phyloP scores from a whole-genome alignment of 2,797 vertebrate species.

The Pelochelys cantorii region DNA sequence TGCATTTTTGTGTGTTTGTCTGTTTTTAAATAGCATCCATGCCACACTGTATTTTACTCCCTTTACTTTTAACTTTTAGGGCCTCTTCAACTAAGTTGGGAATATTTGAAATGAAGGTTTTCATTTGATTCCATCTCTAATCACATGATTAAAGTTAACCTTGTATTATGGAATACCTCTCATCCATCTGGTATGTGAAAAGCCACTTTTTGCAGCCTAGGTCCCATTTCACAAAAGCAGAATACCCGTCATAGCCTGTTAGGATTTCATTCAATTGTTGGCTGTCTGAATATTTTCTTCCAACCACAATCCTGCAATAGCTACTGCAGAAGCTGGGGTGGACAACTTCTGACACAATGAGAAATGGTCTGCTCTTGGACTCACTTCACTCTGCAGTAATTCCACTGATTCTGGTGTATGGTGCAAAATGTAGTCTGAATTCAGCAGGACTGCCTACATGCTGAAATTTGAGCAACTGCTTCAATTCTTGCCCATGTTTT shows the following conservation, averaged over 20 bases:
- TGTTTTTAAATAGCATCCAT: not conserved
- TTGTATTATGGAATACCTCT: not conserved
- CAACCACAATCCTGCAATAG: not conserved
- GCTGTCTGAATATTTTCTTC: not conserved
- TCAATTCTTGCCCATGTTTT: not conserved
- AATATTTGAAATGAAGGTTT: not conserved
- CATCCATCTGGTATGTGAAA: not conserved
- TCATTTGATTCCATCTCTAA: not conserved
- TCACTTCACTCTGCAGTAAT: not conserved
- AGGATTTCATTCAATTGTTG: too few relatives aligned
- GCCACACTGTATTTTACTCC: not conserved
- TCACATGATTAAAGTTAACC: not conserved
- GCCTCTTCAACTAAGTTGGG: not conserved
- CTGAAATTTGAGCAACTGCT: not conserved
- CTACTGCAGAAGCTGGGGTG: not conserved
- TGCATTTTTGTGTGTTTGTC: not conserved
- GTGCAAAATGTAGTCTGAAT: not conserved
- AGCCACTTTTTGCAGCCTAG: not conserved
- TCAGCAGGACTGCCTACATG: not conserved
- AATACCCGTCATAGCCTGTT: not conserved
- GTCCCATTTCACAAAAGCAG: not conserved
- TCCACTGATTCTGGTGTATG: conserved; percentile 11
- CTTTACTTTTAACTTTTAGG: not conserved
- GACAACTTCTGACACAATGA: not conserved
- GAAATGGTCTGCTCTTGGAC: not conserved